Evolutionary conservation across 2,113 vertebrate genomes (phyloP).

Genomic region (Centropus unirufus): DNA sequence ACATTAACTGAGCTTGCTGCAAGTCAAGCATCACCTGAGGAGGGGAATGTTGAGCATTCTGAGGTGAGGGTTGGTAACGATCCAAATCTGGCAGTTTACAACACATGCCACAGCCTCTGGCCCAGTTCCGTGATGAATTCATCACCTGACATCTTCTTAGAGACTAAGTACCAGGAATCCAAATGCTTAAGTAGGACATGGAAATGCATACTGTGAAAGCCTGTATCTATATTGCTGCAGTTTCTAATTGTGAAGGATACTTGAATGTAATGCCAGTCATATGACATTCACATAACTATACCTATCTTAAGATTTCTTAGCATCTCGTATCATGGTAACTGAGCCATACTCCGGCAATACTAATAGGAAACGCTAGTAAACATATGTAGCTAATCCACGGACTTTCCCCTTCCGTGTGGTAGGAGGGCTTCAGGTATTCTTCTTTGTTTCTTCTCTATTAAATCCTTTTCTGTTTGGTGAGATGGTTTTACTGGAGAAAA

Average conservation of each 20-base stretch:
- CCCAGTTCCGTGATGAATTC: constrained; percentile 3
- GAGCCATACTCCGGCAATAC: not conserved
- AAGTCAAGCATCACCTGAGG: not conserved
- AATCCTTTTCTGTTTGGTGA: not conserved
- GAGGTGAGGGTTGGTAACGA: not conserved
- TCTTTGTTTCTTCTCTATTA: not conserved
- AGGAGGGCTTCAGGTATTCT: not conserved
- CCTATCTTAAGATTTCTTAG: not conserved
- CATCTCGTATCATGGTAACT: not conserved
- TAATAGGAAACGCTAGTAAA: not conserved
- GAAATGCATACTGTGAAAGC: not conserved
- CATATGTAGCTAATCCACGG: not conserved
- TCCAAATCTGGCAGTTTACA: not conserved
- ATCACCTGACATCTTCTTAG: not conserved
- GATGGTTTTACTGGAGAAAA: not conserved
- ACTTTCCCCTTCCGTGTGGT: not conserved
- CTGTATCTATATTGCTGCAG: not conserved
- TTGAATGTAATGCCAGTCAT: not conserved
- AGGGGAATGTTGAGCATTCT: not conserved
- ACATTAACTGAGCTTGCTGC: not conserved
- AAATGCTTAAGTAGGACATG: not conserved
- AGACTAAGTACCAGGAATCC: not conserved
- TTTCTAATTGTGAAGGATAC: not conserved
- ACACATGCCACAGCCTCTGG: not conserved
- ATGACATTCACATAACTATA: not conserved